Conservation (phyloP, 1,140 invertebrate genomes). For the Cryptotermes secundus region DNA sequence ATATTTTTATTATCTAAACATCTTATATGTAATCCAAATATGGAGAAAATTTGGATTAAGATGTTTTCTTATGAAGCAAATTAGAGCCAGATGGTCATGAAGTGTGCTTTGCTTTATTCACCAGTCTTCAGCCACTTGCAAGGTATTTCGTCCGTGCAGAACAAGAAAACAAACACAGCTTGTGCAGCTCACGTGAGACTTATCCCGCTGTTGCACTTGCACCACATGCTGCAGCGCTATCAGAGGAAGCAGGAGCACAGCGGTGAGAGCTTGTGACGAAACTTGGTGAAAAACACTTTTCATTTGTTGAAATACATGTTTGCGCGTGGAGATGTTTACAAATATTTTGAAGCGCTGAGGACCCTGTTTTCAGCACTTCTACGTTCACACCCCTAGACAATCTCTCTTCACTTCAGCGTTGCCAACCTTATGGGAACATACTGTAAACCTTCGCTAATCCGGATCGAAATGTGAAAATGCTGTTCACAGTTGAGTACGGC, state of each 20-base stretch:
- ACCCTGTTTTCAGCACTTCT: neutral
- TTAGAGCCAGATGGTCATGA: no score
- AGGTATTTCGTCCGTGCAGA: no score
- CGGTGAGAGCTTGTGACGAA: neutral
- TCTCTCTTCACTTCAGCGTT: neutral
- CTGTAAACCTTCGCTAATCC: no score
- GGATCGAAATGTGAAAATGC: no score
- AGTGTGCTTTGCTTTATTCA: no score
- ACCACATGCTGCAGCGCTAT: neutral
- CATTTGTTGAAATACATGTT: neutral
- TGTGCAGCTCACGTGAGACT: neutral
- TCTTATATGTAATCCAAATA: no score
- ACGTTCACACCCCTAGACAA: neutral
- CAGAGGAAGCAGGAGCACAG: neutral
- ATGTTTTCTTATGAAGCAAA: no score
- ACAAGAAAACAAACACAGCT: no score
- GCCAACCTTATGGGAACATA: neutral
- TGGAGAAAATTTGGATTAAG: no score
- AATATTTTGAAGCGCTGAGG: constrained; percentile 6
- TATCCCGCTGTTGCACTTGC: neutral
- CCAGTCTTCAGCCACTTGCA: no score
- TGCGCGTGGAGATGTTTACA: neutral
- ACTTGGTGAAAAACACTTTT: neutral
- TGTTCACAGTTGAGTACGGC: no score
- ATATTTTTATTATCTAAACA: no score